Percentiles rank a stretch among this genome's conserved stretches.
Evolutionary conservation across 2,113 vertebrate species (phyloP).

Genomic region (Zosterops japonicus): DNA sequence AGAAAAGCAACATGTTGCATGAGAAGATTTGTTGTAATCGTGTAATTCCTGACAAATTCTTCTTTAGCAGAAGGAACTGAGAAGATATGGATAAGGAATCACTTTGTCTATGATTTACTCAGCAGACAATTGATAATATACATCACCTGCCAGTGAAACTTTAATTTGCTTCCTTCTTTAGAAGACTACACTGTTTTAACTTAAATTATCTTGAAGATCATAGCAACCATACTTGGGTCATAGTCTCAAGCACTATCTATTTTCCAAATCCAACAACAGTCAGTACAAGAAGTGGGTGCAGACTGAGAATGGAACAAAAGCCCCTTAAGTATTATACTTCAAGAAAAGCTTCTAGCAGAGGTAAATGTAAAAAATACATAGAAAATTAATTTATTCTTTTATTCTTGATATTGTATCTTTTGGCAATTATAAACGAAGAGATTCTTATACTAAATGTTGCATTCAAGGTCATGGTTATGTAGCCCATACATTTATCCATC

Average conservation of each 20-base stretch:
- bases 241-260: neutral
- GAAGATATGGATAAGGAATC: neutral
- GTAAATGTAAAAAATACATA: neutral
- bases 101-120: neutral
- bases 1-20: neutral
- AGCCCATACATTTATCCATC: neutral
- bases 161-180: neutral
- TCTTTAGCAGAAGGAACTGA: neutral
- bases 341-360: neutral
- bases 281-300: neutral
- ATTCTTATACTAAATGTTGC: neutral
- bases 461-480: neutral
- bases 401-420: neutral
- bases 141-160: rapidly evolving
- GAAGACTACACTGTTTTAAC: neutral
- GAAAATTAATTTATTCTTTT: neutral
- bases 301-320: neutral
- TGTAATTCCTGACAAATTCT: neutral
- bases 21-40: neutral
- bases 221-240: neutral
- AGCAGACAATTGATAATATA: neutral
- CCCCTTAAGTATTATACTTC: neutral
- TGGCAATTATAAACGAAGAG: neutral
- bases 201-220: neutral
- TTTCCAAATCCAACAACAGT: neutral